Percentiles rank a stretch among this genome's conserved stretches.
Conservation (phyloP, 2,113 vertebrate species). For the Caretta caretta region DNA sequence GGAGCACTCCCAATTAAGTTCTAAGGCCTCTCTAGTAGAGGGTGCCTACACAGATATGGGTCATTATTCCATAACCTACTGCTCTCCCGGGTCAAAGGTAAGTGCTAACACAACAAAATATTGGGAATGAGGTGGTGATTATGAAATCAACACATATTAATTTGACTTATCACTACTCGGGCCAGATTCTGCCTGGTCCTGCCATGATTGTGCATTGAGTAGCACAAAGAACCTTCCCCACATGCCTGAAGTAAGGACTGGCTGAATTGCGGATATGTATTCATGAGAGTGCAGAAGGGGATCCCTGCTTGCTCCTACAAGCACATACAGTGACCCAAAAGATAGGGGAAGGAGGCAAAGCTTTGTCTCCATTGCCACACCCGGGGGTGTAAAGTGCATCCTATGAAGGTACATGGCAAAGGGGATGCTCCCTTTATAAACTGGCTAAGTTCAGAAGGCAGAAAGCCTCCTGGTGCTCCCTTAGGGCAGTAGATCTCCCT, state of each 20-base stretch:
- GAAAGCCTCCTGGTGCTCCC: background rate
- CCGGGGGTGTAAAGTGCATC: background rate
- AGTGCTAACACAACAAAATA: background rate
- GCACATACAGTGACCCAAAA: background rate
- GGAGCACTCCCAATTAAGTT: too few relatives aligned
- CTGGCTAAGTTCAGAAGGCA: background rate
- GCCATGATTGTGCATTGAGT: background rate
- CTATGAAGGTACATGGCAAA: too few relatives aligned
- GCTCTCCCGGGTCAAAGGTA: background rate
- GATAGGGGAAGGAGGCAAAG: background rate
- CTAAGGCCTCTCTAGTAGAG: too few relatives aligned
- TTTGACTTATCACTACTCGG: background rate
- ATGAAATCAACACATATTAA: fast-evolving
- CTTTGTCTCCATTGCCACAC: background rate
- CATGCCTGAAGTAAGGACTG: background rate
- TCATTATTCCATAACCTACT: constrained; percentile 26
- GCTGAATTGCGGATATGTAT: background rate
- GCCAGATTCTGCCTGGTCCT: background rate
- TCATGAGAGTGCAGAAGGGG: background rate
- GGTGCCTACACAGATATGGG: constrained; percentile 28
- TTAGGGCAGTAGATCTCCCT: background rate
- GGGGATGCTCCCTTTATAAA: background rate
- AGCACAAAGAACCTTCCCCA: background rate
- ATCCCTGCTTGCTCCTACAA: too few relatives aligned
- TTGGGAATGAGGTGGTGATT: background rate